phyloP scores from a whole-genome alignment of 2,113 vertebrate genomes.

The Ammodytes marinus region DNA sequence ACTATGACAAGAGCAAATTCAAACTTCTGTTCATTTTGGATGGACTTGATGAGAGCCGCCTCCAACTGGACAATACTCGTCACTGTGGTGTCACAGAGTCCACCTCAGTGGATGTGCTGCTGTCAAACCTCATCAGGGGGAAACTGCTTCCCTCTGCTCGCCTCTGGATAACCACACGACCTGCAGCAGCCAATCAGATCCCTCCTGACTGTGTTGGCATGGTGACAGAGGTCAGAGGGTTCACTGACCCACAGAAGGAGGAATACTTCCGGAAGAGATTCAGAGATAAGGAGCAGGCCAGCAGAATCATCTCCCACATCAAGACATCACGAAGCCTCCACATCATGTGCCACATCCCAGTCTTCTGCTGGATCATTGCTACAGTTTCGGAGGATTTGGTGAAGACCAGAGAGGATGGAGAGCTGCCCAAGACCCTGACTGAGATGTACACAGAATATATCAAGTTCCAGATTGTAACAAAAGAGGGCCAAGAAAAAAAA shows the following conservation, averaged over 20 bases:
- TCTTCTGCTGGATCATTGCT: no score
- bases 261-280: not conserved
- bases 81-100: not conserved
- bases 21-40: conserved; percentile 52
- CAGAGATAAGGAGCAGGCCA: no score
- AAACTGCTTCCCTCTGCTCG: no score
- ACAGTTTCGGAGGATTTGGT: no score
- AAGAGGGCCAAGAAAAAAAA: no score
- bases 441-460: not conserved
- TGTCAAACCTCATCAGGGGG: no score
- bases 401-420: no score
- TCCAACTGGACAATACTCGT: conserved; percentile 16
- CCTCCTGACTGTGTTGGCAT: not conserved
- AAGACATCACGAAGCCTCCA: no score
- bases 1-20: conserved; percentile 36
- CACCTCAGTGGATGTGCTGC: no score
- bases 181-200: conserved; percentile 41
- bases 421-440: conserved; percentile 15
- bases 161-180: not conserved
- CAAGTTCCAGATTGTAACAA: not conserved
- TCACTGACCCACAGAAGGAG: conserved; percentile 28
- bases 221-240: conserved; percentile 33
- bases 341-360: no score
- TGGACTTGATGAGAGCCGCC: conserved; percentile 48
- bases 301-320: no score